Evolutionary conservation across 2,113 vertebrate genomes (phyloP).

Genomic region (Semnopithecus entellus): DNA sequence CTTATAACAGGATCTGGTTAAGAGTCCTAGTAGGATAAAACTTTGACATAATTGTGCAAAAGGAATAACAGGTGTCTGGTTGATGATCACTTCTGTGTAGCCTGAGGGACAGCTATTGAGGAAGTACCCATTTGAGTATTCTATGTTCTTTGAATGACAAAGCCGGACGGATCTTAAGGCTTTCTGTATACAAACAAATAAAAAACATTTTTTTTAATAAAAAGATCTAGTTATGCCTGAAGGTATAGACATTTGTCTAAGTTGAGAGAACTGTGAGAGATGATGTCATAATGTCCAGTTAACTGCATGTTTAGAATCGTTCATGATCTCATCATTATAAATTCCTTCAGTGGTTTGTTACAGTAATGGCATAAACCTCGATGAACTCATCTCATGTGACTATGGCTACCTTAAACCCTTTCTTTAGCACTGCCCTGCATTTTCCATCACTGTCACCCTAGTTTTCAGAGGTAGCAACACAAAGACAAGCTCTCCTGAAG

Average conservation of each 20-base stretch:
- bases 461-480: slow-evolving; percentile 50
- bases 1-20: background rate
- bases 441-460: slow-evolving; percentile 25
- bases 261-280: background rate
- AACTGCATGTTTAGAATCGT: slow-evolving; percentile 36
- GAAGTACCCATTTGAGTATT: background rate
- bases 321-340: background rate
- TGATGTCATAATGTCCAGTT: slow-evolving; percentile 12
- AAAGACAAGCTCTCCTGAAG: slow-evolving; percentile 35
- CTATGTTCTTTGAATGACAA: background rate
- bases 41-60: background rate
- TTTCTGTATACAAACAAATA: slow-evolving; percentile 22
- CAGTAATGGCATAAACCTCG: slow-evolving; percentile 46
- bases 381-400: slow-evolving; percentile 51
- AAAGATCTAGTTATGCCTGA: background rate
- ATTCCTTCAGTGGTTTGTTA: slow-evolving; percentile 45
- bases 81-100: background rate
- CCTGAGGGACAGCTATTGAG: background rate
- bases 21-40: background rate
- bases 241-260: background rate
- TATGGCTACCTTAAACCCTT: slow-evolving; percentile 9
- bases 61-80: background rate
- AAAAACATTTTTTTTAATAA: background rate
- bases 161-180: background rate
- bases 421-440: background rate